Percentiles rank a stretch among this genome's conserved stretches.
These are phyloP conservation scores for Pogonognathellus flavescens DNA, from an alignment of 1,140 invertebrate genomes.

Conservation along the genomic window DNA sequence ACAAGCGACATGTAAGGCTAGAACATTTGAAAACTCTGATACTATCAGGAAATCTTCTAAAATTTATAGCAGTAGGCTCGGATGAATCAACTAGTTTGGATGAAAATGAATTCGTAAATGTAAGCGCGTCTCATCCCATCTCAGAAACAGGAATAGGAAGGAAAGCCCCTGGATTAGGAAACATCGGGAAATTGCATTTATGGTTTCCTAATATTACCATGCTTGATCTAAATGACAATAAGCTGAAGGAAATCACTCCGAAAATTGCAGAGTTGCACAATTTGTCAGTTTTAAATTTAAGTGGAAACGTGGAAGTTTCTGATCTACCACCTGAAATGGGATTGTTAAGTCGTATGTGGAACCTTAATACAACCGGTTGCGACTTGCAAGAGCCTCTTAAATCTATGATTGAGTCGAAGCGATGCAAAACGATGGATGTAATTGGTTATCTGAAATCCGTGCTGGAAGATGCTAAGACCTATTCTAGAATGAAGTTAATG, in stretches of 20 bases:
- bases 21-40: conserved; percentile 86
- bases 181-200: conserved; percentile 70
- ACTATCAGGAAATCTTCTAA: conserved; percentile 87
- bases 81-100: conserved; percentile 43
- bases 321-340: conserved; percentile 96
- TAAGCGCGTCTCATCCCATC: background rate
- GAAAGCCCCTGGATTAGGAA: conserved; percentile 12
- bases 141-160: conserved; percentile 27
- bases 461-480: conserved; percentile 85
- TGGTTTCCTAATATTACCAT: conserved; percentile 95
- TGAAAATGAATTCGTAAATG: background rate
- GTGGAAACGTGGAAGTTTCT: conserved; percentile 86
- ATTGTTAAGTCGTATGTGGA: conserved; percentile 92
- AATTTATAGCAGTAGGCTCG: conserved; percentile 76
- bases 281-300: conserved; percentile 94
- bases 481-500: conserved; percentile 97
- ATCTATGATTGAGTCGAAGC: conserved; percentile 92
- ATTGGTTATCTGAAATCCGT: conserved; percentile 91
- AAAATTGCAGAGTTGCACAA: conserved; percentile 88
- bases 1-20: conserved; percentile 84
- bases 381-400: conserved; percentile 89
- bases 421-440: conserved; percentile 96
- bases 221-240: conserved; percentile 94
- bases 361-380: conserved; percentile 92
- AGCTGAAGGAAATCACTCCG: conserved; percentile 82